Evolutionary conservation across 2,113 vertebrate species (phyloP).

Genomic region (Salvator merianae): DNA sequence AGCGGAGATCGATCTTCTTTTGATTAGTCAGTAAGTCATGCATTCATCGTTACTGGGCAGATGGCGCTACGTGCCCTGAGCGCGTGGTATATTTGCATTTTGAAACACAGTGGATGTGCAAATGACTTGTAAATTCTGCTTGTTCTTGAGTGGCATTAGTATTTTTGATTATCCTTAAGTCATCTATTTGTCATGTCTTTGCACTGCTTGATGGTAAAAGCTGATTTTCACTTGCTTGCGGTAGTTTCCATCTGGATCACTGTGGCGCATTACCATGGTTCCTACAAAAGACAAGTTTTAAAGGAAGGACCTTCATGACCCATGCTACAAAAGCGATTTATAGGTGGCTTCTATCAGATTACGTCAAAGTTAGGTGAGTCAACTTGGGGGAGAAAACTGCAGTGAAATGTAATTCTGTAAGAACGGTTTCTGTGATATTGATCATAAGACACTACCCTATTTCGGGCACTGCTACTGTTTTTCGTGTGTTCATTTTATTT

Average conservation of each 20-base stretch:
- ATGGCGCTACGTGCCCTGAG: neutral
- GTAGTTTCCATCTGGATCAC: constrained; percentile 94
- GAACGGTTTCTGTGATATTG: neutral
- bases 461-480: no score
- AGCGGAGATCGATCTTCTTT: constrained; percentile 95
- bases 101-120: neutral
- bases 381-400: neutral
- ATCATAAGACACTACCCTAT: no score
- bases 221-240: constrained; percentile 12
- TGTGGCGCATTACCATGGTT: constrained; percentile 98
- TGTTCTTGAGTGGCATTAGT: neutral
- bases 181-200: neutral
- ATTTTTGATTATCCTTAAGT: constrained; percentile 8
- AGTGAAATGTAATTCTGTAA: neutral
- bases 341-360: constrained; percentile 97
- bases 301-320: constrained; percentile 98
- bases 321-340: constrained; percentile 99
- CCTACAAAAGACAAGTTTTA: constrained; percentile 98
- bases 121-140: neutral
- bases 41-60: neutral
- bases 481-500: no score
- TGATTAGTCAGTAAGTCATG: constrained; percentile 95
- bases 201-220: constrained; percentile 1
- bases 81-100: neutral
- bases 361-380: constrained; percentile 96